Evolutionary conservation across 2,113 vertebrate genomes (phyloP).

Genomic region (Bambusicola thoracicus): DNA sequence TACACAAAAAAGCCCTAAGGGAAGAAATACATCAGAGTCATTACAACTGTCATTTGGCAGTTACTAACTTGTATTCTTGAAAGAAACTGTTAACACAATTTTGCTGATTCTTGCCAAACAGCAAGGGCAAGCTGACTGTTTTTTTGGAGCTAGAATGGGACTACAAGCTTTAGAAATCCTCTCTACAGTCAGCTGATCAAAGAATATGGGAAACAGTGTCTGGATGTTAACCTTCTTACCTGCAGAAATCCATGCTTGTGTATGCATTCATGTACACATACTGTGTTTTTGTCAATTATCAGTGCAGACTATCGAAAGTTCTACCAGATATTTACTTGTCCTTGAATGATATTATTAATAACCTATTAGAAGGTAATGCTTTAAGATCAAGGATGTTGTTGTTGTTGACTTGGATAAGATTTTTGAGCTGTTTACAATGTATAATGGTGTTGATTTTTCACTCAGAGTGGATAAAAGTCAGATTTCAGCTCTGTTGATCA

Average conservation of each 20-base stretch:
- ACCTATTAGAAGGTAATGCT: not conserved
- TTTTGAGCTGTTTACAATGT: not conserved
- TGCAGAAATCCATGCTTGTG: not conserved
- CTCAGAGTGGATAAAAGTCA: not conserved
- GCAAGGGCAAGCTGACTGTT: not conserved
- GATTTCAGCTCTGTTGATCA: slow-evolving; percentile 24
- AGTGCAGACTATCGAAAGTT: not conserved
- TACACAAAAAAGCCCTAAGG: slow-evolving; percentile 54
- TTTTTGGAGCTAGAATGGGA: slow-evolving; percentile 5
- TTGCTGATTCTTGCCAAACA: slow-evolving; percentile 54
- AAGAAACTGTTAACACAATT: slow-evolving; percentile 63
- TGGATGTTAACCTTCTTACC: not conserved
- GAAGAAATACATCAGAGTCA: slow-evolving; percentile 53
- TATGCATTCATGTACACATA: not conserved
- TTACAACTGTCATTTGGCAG: slow-evolving; percentile 65
- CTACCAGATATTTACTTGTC: not conserved
- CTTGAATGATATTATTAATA: not conserved
- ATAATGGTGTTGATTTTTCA: slow-evolving; percentile 6
- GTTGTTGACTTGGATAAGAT: not conserved
- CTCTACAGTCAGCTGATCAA: slow-evolving; percentile 25
- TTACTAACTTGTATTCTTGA: slow-evolving; percentile 46
- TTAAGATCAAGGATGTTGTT: not conserved
- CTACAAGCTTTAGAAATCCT: slow-evolving; percentile 12
- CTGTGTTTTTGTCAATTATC: not conserved
- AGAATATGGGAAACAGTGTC: not conserved